A percentile compares a stretch with the other conserved stretches of the same genome.
These are phyloP conservation scores for Macaca nemestrina DNA, from an alignment of 2,113 vertebrate genomes.

Conservation along the genomic window DNA sequence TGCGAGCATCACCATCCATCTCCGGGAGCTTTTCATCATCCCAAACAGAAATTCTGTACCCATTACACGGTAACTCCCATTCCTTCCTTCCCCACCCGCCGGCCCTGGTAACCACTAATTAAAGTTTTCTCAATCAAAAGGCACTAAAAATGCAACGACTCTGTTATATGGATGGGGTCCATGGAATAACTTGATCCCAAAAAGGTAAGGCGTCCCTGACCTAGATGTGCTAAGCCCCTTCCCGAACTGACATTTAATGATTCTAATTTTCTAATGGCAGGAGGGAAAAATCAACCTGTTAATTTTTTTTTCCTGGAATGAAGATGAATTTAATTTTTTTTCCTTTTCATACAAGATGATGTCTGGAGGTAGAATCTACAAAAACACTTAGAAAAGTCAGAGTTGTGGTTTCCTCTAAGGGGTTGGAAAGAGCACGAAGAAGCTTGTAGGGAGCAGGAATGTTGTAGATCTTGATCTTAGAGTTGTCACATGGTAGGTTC, in stretches of 20 bases:
- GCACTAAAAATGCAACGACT: not conserved
- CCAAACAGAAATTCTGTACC: not conserved
- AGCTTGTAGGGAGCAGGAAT: not conserved
- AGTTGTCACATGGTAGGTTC: not conserved
- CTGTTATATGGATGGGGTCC: not conserved
- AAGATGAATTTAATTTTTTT: not conserved
- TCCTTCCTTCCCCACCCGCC: not conserved
- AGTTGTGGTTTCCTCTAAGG: not conserved
- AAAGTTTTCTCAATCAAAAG: slow-evolving; percentile 34
- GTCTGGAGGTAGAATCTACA: not conserved
- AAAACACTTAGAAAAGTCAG: not conserved
- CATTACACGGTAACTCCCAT: not conserved
- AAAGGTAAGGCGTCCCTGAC: not conserved
- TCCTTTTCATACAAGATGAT: not conserved
- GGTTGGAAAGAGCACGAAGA: not conserved
- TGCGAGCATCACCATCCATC: too few species aligned
- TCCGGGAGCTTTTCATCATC: not conserved
- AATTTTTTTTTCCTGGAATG: not conserved
- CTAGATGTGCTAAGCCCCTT: not conserved
- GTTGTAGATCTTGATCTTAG: not conserved
- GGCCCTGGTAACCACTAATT: not conserved
- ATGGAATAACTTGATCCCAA: not conserved
- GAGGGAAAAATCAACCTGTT: not conserved
- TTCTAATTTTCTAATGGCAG: slow-evolving; percentile 1
- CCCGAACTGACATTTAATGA: not conserved